phyloP scores from a whole-genome alignment of 2,797 vertebrate genomes.

The Echiichthys vipera region DNA sequence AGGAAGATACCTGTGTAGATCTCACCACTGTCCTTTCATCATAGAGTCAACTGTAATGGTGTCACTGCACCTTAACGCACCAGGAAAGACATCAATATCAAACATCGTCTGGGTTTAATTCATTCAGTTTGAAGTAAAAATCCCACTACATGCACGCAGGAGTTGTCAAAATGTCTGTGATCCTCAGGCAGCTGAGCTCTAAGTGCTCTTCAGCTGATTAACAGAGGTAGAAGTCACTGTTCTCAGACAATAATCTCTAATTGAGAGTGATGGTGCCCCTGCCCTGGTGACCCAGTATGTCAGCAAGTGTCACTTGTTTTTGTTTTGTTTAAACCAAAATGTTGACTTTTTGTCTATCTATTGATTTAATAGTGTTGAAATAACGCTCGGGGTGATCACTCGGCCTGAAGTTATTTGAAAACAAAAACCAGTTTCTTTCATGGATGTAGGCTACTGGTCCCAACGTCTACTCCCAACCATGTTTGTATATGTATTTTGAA shows the following conservation, averaged over 20 bases:
- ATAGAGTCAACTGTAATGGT: slow-evolving; percentile 4
- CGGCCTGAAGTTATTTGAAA: too few relatives aligned
- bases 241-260: slow-evolving; percentile 45
- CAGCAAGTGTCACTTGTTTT: too few relatives aligned
- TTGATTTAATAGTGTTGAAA: too few relatives aligned
- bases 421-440: too few relatives aligned
- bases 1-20: background rate
- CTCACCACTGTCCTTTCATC: background rate
- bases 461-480: too few relatives aligned
- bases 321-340: too few relatives aligned
- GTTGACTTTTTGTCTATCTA: too few relatives aligned
- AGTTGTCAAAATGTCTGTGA: slow-evolving; percentile 21
- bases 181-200: slow-evolving; percentile 3
- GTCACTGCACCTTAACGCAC: background rate
- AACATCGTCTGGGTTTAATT: background rate
- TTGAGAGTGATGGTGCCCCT: slow-evolving; percentile 1
- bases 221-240: slow-evolving; percentile 28
- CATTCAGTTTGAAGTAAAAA: slow-evolving; percentile 1
- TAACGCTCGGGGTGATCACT: too few relatives aligned
- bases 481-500: too few relatives aligned
- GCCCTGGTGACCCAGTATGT: slow-evolving; percentile 21
- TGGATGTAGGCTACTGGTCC: too few relatives aligned
- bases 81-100: background rate
- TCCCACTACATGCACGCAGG: slow-evolving; percentile 18
- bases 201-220: slow-evolving; percentile 53